phyloP scores from a whole-genome alignment of 2,888 invertebrate genomes.

The Epicampocera succincta region DNA sequence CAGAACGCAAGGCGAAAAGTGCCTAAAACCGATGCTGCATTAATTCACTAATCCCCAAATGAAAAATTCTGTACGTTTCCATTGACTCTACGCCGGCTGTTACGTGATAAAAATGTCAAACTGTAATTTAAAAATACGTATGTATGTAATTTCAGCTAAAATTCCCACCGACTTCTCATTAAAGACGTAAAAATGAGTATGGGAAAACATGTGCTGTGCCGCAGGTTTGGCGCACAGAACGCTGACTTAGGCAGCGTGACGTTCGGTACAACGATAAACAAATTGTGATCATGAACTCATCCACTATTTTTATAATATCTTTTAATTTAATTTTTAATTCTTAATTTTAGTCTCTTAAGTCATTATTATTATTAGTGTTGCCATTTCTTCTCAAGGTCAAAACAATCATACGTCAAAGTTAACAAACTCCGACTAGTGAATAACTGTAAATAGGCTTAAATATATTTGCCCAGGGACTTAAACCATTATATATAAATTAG shows the following conservation, averaged over 20 bases:
- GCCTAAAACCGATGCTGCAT: slow-evolving; percentile 52
- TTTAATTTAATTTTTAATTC: slow-evolving; percentile 28
- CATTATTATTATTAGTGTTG: slow-evolving; percentile 45
- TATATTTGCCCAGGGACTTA: slow-evolving; percentile 57
- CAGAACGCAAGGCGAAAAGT: slow-evolving; percentile 47
- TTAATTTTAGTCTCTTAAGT: slow-evolving; percentile 56
- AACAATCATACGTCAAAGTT: slow-evolving; percentile 10
- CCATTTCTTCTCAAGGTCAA: background rate
- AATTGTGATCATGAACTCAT: slow-evolving; percentile 65
- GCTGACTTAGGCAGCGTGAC: no score
- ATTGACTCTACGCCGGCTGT: no score
- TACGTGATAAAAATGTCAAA: no score
- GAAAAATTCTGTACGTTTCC: no score
- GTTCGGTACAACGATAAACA: background rate
- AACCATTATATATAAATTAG: slow-evolving; percentile 33
- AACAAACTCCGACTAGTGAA: slow-evolving; percentile 35
- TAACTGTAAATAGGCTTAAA: slow-evolving; percentile 23
- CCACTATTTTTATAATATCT: background rate
- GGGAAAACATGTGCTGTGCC: no score
- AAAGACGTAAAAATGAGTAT: no score
- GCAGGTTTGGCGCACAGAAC: no score
- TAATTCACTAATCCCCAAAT: background rate
- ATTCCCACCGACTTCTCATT: no score
- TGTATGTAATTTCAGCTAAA: no score
- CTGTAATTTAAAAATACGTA: no score